These are phyloP conservation scores for Hylyphantes graminicola DNA, from an alignment of 1,140 invertebrate genomes.

Conservation along the genomic window DNA sequence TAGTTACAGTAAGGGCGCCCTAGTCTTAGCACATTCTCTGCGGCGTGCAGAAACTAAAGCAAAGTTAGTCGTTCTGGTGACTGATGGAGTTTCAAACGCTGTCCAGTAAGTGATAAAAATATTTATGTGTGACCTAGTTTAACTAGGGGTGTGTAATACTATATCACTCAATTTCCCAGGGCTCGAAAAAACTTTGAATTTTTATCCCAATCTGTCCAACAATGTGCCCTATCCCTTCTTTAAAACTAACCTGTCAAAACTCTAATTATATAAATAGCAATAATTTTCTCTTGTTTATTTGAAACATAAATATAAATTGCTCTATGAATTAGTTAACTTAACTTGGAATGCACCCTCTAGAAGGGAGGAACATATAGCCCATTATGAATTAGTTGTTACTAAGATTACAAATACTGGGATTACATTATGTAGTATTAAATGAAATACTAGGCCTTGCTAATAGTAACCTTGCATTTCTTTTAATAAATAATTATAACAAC, in stretches of 20 bases:
- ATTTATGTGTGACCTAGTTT: neutral
- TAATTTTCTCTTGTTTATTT: too few species aligned
- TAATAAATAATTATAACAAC: too few species aligned
- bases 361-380: too few species aligned
- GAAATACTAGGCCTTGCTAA: too few species aligned
- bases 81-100: slow-evolving; percentile 81
- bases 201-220: neutral
- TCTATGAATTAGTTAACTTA: too few species aligned
- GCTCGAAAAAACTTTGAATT: neutral
- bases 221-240: neutral
- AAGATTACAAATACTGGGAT: neutral
- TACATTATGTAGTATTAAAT: too few species aligned
- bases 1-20: slow-evolving; percentile 89
- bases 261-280: neutral
- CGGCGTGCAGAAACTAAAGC: slow-evolving; percentile 79
- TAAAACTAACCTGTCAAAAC: neutral
- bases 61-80: slow-evolving; percentile 85
- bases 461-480: too few species aligned
- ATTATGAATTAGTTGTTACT: too few species aligned
- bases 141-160: neutral
- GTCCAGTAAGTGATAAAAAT: slow-evolving; percentile 78
- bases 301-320: too few species aligned
- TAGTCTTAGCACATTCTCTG: slow-evolving; percentile 90
- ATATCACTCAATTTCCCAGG: neutral
- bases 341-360: too few species aligned